These are phyloP conservation scores for Hesperia comma DNA, from an alignment of 2,888 invertebrate genomes.

Conservation along the genomic window DNA sequence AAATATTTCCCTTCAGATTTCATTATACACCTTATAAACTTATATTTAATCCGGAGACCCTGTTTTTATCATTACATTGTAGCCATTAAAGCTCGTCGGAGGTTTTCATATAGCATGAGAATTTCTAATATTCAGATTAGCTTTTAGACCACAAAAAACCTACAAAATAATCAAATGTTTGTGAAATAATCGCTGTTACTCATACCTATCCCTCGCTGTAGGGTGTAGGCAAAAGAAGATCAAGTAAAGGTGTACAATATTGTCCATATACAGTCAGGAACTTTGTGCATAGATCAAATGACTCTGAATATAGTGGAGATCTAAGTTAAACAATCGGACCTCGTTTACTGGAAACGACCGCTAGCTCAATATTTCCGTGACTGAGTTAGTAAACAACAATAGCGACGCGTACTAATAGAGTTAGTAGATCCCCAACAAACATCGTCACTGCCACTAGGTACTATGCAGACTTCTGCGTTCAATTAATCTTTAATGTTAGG, in stretches of 20 bases:
- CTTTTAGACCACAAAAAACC: too few relatives aligned
- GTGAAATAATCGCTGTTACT: neutral
- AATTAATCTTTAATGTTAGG: too few relatives aligned
- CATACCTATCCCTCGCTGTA: neutral
- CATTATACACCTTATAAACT: too few relatives aligned
- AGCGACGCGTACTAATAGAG: constrained; percentile 40
- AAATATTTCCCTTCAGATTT: too few relatives aligned
- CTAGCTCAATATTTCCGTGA: constrained; percentile 43
- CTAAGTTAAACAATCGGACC: neutral
- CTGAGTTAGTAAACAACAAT: constrained; percentile 43
- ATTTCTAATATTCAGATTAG: too few relatives aligned
- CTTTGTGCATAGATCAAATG: too few relatives aligned
- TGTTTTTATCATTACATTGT: too few relatives aligned
- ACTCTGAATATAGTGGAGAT: neutral
- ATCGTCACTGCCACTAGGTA: constrained; percentile 39
- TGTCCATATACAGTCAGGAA: neutral
- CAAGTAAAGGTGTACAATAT: neutral
- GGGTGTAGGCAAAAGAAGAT: neutral
- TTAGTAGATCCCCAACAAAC: constrained; percentile 48
- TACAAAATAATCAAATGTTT: neutral
- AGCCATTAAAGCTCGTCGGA: too few relatives aligned
- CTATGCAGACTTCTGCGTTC: constrained; percentile 25
- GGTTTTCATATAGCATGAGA: too few relatives aligned
- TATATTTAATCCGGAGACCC: too few relatives aligned
- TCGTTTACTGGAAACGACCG: constrained; percentile 26